These are phyloP conservation scores for Indicator maculatus DNA, from an alignment of 2,113 vertebrate species.

Conservation along the genomic window DNA sequence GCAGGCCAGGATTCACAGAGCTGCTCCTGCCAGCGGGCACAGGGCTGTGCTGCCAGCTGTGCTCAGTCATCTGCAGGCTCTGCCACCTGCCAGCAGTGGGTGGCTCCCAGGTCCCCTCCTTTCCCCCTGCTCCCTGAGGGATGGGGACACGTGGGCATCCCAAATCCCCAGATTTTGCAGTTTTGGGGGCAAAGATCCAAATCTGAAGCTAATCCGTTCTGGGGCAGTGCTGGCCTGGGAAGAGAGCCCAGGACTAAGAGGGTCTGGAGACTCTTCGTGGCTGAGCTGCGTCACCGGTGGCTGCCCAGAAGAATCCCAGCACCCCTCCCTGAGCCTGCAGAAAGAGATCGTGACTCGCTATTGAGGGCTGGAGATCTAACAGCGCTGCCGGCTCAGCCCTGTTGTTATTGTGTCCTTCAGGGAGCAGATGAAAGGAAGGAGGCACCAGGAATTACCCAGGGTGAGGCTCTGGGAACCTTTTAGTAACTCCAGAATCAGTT, in stretches of 20 bases:
- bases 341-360: not conserved
- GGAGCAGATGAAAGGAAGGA: constrained; percentile 52
- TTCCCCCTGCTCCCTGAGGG: not conserved
- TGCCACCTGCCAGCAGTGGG: not conserved
- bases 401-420: constrained; percentile 48
- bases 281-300: not conserved
- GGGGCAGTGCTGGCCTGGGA: not conserved
- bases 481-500: constrained; percentile 24
- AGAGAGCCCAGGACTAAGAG: not conserved
- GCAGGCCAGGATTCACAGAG: not conserved
- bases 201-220: not conserved
- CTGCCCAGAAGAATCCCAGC: not conserved
- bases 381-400: not conserved
- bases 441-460: constrained; percentile 21
- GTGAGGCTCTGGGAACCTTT: constrained; percentile 61
- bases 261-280: not conserved
- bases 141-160: rapidly evolving
- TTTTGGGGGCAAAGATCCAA: not conserved
- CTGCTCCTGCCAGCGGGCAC: not conserved
- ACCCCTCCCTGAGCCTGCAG: not conserved
- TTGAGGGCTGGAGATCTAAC: constrained; percentile 2
- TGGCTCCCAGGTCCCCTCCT: not conserved
- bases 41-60: not conserved
- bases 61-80: not conserved
- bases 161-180: not conserved